A percentile compares a stretch with the other conserved stretches of the same genome.
Evolutionary conservation across 1,140 invertebrate genomes (phyloP).

Genomic region (Globodera rostochiensis): DNA sequence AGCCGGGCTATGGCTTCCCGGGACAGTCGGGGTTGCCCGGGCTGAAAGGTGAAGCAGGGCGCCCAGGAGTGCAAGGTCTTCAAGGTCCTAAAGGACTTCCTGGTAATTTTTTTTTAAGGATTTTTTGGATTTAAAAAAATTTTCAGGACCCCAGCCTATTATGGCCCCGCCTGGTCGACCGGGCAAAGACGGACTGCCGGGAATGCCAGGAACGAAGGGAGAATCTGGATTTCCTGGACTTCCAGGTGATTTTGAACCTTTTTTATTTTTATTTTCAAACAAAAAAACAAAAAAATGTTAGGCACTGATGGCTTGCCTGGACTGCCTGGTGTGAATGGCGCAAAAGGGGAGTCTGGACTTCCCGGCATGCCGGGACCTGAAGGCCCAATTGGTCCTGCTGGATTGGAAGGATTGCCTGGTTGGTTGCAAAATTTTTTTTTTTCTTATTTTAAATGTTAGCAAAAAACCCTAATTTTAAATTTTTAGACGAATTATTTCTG

Average conservation of each 20-base stretch:
- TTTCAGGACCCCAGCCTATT: background rate
- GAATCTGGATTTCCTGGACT: conserved; percentile 71
- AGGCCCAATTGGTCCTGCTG: conserved; percentile 32
- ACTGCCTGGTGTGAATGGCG: conserved; percentile 56
- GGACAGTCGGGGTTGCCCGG: conserved; percentile 59
- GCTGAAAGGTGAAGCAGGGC: conserved; percentile 48
- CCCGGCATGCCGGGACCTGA: conserved; percentile 52
- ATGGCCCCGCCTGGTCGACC: conserved; percentile 66
- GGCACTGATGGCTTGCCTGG: conserved; percentile 45
- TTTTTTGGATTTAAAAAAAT: background rate
- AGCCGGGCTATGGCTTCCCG: conserved; percentile 53
- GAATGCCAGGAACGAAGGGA: conserved; percentile 69
- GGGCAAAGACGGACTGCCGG: conserved; percentile 69
- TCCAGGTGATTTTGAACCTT: conserved; percentile 61
- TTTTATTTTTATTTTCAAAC: background rate
- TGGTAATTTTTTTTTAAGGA: background rate
- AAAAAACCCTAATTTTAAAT: too few species aligned
- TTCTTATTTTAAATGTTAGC: conserved; percentile 8
- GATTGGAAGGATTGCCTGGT: conserved; percentile 33
- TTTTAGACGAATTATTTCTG: too few species aligned
- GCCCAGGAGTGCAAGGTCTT: conserved; percentile 30
- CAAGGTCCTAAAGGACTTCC: background rate
- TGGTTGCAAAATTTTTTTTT: conserved; percentile 36
- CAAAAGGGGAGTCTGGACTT: conserved; percentile 54
- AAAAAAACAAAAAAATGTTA: background rate